Evolutionary conservation across 2,113 vertebrate genomes (phyloP).

Genomic region (Maccullochella peelii): DNA sequence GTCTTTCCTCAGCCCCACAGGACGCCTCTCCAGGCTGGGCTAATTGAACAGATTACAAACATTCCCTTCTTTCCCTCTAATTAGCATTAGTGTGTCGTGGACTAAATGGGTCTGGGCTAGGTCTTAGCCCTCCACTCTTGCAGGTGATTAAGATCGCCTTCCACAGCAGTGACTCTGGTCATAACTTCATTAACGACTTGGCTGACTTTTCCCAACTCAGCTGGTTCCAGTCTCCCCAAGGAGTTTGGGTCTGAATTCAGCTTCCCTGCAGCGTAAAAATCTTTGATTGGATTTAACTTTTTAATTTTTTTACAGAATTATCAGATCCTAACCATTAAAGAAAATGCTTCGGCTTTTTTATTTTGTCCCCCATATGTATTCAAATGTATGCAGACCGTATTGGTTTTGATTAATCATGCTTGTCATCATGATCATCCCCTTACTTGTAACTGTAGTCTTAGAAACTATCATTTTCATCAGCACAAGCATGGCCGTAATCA

Average conservation of each 20-base stretch:
- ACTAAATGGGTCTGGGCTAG: conserved; percentile 67
- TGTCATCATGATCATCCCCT: conserved; percentile 19
- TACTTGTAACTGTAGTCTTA: neutral
- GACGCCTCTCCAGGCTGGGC: conserved; percentile 54
- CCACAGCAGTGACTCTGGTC: conserved; percentile 59
- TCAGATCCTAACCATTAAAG: neutral
- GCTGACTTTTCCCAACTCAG: conserved; percentile 64
- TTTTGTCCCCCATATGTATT: neutral
- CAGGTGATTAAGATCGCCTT: conserved; percentile 67
- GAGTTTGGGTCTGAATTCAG: conserved; percentile 39
- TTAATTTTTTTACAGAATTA: conserved; percentile 2
- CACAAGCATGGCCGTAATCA: conserved; percentile 44
- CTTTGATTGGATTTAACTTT: conserved; percentile 19
- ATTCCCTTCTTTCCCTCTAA: conserved; percentile 64
- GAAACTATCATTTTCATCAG: conserved; percentile 64
- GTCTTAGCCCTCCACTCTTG: conserved; percentile 56
- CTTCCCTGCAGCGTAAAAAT: conserved; percentile 24
- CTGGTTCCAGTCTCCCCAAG: conserved; percentile 22
- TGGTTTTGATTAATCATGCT: conserved; percentile 35
- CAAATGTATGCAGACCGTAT: conserved; percentile 1
- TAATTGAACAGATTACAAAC: conserved; percentile 77
- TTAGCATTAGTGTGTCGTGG: conserved; percentile 60
- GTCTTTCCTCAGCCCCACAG: conserved; percentile 50
- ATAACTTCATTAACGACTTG: conserved; percentile 76
- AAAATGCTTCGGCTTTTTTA: neutral